Evolutionary conservation across 2,888 invertebrate species (phyloP).

Genomic region (Margaritifera margaritifera): DNA sequence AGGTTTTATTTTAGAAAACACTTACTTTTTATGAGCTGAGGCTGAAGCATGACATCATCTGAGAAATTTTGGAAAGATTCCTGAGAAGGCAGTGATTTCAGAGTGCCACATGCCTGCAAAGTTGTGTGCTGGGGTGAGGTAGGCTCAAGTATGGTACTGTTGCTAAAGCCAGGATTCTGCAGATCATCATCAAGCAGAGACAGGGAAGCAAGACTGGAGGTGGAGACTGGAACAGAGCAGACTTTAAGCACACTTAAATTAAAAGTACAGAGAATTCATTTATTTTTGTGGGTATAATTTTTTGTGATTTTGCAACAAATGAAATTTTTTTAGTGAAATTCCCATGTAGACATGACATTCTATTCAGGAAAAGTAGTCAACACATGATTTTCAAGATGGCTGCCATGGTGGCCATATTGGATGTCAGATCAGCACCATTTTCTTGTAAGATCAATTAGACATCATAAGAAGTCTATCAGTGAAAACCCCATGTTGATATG

Average conservation of each 20-base stretch:
- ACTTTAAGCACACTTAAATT: neutral
- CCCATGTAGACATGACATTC: too few relatives aligned
- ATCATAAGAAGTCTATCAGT: too few relatives aligned
- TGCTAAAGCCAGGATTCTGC: constrained; percentile 16
- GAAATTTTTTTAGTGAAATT: neutral
- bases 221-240: constrained; percentile 46
- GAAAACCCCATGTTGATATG: too few relatives aligned
- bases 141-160: constrained; percentile 6
- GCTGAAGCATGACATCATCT: constrained; percentile 67
- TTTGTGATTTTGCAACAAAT: neutral
- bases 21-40: constrained; percentile 63
- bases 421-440: too few relatives aligned
- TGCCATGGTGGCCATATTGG: too few relatives aligned
- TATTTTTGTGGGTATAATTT: too few relatives aligned
- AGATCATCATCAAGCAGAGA: constrained; percentile 51
- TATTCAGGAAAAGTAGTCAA: too few relatives aligned
- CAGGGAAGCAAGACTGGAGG: constrained; percentile 51
- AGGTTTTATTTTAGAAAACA: too few relatives aligned
- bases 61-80: constrained; percentile 52
- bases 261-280: neutral
- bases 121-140: constrained; percentile 23
- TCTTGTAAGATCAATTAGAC: too few relatives aligned
- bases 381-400: too few relatives aligned
- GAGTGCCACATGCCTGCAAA: constrained; percentile 15
- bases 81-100: constrained; percentile 36